A percentile compares a stretch with the other conserved stretches of the same genome.
These are phyloP conservation scores for Cistogaster globosa DNA, from an alignment of 2,888 invertebrate species.

Conservation along the genomic window DNA sequence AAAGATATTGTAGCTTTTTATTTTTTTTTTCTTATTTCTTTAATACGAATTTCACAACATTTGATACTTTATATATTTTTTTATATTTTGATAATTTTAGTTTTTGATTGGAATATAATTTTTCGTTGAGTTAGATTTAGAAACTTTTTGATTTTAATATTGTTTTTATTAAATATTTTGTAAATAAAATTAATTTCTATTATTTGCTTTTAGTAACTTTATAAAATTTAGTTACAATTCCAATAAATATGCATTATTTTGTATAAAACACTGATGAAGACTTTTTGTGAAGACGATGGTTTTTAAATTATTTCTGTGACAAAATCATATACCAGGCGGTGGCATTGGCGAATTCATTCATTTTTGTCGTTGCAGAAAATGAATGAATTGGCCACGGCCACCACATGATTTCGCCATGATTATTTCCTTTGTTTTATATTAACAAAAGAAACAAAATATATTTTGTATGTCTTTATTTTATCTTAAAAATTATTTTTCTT, in stretches of 20 bases:
- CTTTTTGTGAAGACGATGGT: conserved; percentile 15
- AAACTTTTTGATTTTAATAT: conserved; percentile 64
- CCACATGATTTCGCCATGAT: too few relatives aligned
- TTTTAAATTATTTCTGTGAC: conserved; percentile 22
- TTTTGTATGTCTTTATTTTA: not conserved
- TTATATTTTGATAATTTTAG: conserved; percentile 46
- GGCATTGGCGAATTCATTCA: too few relatives aligned
- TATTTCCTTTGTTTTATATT: not conserved
- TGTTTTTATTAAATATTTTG: conserved; percentile 25
- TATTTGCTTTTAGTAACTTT: conserved; percentile 63
- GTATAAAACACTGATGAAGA: not conserved
- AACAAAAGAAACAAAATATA: not conserved
- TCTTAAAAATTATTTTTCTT: too few relatives aligned
- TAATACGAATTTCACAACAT: conserved; percentile 67
- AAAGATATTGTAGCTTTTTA: conserved; percentile 50
- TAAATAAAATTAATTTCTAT: conserved; percentile 31
- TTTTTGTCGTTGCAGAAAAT: too few relatives aligned
- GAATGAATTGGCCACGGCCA: too few relatives aligned
- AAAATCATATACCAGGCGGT: too few relatives aligned
- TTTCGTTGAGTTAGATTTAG: conserved; percentile 67
- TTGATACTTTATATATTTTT: conserved; percentile 61
- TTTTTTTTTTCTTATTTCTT: conserved; percentile 38
- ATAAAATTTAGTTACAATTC: conserved; percentile 60
- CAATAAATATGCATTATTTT: conserved; percentile 36
- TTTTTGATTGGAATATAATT: conserved; percentile 1